Conservation (phyloP, 2,888 invertebrate species). For the Lasioglossum oenotherae region DNA sequence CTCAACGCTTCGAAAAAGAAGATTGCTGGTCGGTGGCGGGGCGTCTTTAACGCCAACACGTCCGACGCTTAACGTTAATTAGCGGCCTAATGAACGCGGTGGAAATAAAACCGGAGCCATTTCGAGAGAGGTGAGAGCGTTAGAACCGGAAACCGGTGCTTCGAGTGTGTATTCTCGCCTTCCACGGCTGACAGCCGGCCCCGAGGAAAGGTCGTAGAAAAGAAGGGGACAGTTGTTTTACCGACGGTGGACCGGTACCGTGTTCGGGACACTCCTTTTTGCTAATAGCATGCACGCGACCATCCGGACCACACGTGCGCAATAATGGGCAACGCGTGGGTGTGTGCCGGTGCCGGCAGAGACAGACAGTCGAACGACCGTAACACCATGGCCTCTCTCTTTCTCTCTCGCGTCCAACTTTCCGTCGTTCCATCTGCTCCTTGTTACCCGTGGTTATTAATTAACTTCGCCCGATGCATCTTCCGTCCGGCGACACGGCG, state of each 20-base stretch:
- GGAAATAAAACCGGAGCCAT: constrained; percentile 53
- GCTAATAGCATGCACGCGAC: constrained; percentile 83
- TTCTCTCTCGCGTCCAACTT: constrained; percentile 55
- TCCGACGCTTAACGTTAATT: constrained; percentile 56
- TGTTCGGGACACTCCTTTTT: constrained; percentile 73
- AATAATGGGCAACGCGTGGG: constrained; percentile 79
- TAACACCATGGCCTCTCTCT: constrained; percentile 42
- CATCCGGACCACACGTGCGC: constrained; percentile 83
- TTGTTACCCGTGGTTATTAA: constrained; percentile 82
- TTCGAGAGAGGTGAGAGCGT: constrained; percentile 24
- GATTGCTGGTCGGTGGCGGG: background rate
- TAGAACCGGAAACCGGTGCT: constrained; percentile 55
- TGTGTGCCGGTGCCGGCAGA: constrained; percentile 51
- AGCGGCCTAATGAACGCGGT: constrained; percentile 57
- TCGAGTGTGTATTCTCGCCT: constrained; percentile 58
- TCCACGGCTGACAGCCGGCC: constrained; percentile 44
- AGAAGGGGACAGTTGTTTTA: constrained; percentile 65
- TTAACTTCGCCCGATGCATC: constrained; percentile 71
- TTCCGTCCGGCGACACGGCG: constrained; percentile 11
- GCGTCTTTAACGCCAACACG: constrained; percentile 44
- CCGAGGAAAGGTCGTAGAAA: constrained; percentile 23
- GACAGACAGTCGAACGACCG: constrained; percentile 53
- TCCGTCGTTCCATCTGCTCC: constrained; percentile 80
- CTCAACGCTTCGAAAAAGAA: constrained; percentile 16
- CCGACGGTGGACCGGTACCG: constrained; percentile 50